phyloP scores from a whole-genome alignment of 2,888 invertebrate species.

The Protophormia terraenovae region DNA sequence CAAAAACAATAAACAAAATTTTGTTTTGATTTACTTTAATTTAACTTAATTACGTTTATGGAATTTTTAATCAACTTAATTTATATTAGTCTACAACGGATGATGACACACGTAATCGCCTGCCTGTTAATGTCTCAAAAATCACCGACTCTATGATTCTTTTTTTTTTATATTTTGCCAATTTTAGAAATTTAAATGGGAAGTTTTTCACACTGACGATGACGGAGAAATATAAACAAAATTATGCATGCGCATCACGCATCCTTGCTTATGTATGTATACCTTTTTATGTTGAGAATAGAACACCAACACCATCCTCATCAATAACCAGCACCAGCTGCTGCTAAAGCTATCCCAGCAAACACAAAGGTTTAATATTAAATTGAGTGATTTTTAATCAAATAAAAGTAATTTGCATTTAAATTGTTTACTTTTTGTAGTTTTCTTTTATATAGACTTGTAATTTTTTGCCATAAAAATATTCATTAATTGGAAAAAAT shows the following conservation, averaged over 20 bases:
- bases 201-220: constrained; percentile 28
- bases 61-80: constrained; percentile 51
- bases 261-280: constrained; percentile 51
- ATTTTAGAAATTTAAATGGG: constrained; percentile 36
- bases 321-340: neutral
- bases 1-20: no score
- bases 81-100: constrained; percentile 9
- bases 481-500: no score
- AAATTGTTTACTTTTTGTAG: no score
- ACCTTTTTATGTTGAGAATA: constrained; percentile 13
- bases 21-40: constrained; percentile 14
- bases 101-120: constrained; percentile 29
- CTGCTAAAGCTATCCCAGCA: neutral
- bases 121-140: constrained; percentile 24
- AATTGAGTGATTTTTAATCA: no score
- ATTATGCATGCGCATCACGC: constrained; percentile 65
- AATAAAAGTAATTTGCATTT: no score
- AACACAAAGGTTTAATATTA: no score
- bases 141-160: constrained; percentile 34
- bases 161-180: no score
- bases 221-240: constrained; percentile 34
- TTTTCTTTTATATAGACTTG: no score
- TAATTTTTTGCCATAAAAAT: no score
- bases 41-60: constrained; percentile 40
- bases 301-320: neutral